Evolutionary conservation across 2,888 invertebrate species (phyloP).

Genomic region (Epirrhoe alternata): DNA sequence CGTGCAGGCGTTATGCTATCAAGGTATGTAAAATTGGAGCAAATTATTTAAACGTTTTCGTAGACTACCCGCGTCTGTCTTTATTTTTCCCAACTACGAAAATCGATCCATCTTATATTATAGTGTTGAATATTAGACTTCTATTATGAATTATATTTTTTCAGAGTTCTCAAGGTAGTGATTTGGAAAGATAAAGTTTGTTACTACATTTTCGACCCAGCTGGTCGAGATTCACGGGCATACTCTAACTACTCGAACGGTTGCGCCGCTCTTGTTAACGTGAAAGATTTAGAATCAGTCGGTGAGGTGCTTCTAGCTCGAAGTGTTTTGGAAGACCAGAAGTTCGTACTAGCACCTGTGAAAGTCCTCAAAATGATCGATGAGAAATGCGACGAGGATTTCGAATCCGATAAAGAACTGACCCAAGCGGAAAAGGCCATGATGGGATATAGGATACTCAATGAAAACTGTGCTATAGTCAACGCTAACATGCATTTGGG

Average conservation of each 20-base stretch:
- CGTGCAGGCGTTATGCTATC: conserved; percentile 80
- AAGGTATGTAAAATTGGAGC: conserved; percentile 52
- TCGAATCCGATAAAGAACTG: conserved; percentile 78
- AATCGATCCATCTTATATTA: too few species aligned
- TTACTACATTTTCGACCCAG: conserved; percentile 88
- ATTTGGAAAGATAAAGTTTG: conserved; percentile 86
- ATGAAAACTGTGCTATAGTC: conserved; percentile 84
- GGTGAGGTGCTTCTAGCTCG: conserved; percentile 80
- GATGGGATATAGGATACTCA: conserved; percentile 84
- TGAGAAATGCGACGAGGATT: conserved; percentile 73
- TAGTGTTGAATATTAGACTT: not conserved
- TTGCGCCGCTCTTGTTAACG: conserved; percentile 83
- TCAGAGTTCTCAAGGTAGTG: conserved; percentile 76
- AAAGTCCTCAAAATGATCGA: conserved; percentile 77
- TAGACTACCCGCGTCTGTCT: too few species aligned
- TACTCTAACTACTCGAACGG: conserved; percentile 80
- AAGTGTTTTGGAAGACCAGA: conserved; percentile 77
- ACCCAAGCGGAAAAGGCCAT: conserved; percentile 78
- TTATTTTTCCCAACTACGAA: too few species aligned
- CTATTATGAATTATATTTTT: conserved; percentile 14
- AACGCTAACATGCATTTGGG: conserved; percentile 85
- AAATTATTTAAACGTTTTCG: too few species aligned
- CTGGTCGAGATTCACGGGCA: conserved; percentile 81
- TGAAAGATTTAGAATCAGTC: conserved; percentile 80
- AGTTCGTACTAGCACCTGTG: conserved; percentile 77